Conservation (phyloP, 1,140 invertebrate species). For the Cataglyphis hispanica region DNA sequence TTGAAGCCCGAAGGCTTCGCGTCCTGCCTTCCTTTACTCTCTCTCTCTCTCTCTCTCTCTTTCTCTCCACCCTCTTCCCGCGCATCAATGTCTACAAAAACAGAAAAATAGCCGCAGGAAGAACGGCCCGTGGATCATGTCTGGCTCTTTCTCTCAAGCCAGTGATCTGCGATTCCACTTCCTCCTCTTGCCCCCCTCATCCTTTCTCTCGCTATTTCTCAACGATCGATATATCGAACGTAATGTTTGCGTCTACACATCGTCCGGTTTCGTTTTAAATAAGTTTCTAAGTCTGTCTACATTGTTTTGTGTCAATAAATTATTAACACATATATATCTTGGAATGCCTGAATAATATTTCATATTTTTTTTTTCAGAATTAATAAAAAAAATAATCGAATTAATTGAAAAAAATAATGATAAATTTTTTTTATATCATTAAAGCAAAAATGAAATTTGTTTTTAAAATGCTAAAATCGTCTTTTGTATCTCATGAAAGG, state of each 20-base stretch:
- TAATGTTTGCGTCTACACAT: conserved; percentile 2
- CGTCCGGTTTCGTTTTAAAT: background rate
- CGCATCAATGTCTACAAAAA: conserved; percentile 31
- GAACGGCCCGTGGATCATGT: conserved; percentile 50
- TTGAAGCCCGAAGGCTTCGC: conserved; percentile 68
- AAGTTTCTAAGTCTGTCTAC: background rate
- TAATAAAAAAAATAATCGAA: too few species aligned
- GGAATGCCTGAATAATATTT: too few species aligned
- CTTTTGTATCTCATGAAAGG: too few species aligned
- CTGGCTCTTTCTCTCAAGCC: conserved; percentile 49
- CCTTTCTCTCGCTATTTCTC: background rate
- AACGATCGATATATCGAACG: conserved; percentile 20
- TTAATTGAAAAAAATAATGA: too few species aligned
- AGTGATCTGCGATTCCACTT: conserved; percentile 63
- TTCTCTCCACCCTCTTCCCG: background rate
- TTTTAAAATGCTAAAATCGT: too few species aligned
- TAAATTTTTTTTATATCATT: too few species aligned
- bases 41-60: conserved; percentile 7
- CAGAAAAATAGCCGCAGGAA: conserved; percentile 40
- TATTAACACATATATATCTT: background rate
- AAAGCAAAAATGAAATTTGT: too few species aligned
- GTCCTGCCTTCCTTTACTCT: conserved; percentile 33
- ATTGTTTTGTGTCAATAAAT: background rate
- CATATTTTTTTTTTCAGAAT: too few species aligned
- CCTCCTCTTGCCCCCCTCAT: background rate